phyloP scores from a whole-genome alignment of 2,113 vertebrate species.

The Sapajus apella region DNA sequence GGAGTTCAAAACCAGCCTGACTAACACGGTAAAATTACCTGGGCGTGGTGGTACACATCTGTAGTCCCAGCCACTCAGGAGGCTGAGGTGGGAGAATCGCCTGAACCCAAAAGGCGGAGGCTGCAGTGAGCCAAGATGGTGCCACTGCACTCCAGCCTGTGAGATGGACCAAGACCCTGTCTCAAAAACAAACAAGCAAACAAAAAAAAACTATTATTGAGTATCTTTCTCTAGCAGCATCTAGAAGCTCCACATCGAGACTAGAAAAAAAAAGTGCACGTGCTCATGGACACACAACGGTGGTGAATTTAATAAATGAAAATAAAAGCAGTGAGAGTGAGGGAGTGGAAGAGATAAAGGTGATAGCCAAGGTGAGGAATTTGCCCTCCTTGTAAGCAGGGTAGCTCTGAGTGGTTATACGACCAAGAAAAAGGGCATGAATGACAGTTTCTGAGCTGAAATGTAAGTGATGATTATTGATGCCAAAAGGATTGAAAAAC shows the following conservation, averaged over 20 bases:
- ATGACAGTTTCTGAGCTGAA: neutral
- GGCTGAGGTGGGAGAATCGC: no score
- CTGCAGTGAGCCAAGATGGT: no score
- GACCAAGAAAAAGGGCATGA: neutral
- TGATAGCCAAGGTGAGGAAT: neutral
- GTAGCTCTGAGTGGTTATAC: neutral
- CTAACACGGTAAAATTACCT: no score
- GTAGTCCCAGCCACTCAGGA: no score
- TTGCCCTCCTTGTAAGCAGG: neutral
- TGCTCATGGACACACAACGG: no score
- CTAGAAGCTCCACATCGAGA: neutral
- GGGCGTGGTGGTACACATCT: no score
- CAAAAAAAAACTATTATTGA: neutral
- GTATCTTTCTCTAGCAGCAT: neutral
- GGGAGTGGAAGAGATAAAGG: neutral
- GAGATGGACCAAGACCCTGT: no score
- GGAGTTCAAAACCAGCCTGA: no score
- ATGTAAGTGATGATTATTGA: neutral
- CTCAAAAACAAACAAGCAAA: no score
- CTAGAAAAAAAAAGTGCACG: neutral
- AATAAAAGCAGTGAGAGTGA: neutral
- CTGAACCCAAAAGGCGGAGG: no score
- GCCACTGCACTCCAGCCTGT: no score
- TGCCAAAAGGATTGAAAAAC: neutral
- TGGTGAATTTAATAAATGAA: no score